Evolutionary conservation across 1,140 invertebrate species (phyloP), one percentile per base, ranked within the genome.

Genomic region (Galleria mellonella): DNA sequence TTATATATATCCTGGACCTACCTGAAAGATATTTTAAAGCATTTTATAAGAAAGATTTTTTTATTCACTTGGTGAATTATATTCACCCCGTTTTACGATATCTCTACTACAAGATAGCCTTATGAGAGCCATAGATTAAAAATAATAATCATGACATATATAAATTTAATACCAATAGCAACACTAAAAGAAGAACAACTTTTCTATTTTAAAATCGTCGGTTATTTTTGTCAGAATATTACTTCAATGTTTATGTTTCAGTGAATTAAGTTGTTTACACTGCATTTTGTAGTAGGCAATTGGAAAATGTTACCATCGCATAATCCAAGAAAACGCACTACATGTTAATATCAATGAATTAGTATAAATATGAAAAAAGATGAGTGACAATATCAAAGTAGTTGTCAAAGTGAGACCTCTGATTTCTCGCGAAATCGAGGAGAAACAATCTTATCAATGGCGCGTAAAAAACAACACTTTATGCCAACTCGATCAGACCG

Each of bases 351-450:
- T 23, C 17, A 23, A 6, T 23, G 17, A 23, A n/a, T 36, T 14
- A 15, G 32, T 39, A n/a, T 17, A 32, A 35, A 10, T 40, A 33
- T 48, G 35, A 28, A 23, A 7, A 51, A 75, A 67, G 55, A 86
- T 86, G 86, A 72, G 78, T 67, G 88, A 90, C 58, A 92, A 90
- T 59, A 91, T 93, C 23, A 89, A 91, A 86, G 93, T 94, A 11
- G 92, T 92, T 27, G 91, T 94, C 32, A 92, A 93, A 85, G 86
- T 93, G 32, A 87, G 93, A 38, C 93, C 93, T 10, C 75, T 93
- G 10, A 91, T 92, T 52, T 65, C 84, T 51, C 87, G 90, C 11
- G 92, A 93, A 79, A 78, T 88, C 32, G 88, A 90, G 30, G 89
- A 90, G 1, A 88, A 89, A 48, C 65, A 87, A 11, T 55, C 71